A percentile compares a stretch with the other conserved stretches of the same genome.
These are phyloP conservation scores for Adelges cooleyi DNA, from an alignment of 1,140 invertebrate genomes.

Conservation along the genomic window DNA sequence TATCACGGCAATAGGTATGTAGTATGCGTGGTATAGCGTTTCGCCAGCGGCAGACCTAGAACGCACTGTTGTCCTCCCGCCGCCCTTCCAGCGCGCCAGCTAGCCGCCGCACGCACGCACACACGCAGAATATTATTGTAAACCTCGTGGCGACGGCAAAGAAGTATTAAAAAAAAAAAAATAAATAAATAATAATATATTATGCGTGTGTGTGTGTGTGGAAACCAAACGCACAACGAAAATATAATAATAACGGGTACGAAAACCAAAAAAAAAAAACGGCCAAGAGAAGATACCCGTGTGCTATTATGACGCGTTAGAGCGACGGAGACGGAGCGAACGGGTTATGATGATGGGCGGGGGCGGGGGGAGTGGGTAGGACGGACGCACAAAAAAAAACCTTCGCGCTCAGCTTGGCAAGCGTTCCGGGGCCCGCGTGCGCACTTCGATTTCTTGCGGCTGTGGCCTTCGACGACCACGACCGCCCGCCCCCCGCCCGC, in stretches of 20 bases:
- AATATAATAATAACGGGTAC: too few species aligned
- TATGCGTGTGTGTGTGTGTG: not conserved
- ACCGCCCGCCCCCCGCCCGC: not conserved
- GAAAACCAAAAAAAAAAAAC: too few species aligned
- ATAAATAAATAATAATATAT: not conserved
- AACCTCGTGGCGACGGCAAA: not conserved
- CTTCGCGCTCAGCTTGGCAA: not conserved
- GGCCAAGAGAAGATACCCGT: too few species aligned
- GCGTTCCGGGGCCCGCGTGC: not conserved
- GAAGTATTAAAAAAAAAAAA: not conserved
- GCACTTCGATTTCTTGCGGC: not conserved
- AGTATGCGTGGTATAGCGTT: too few species aligned
- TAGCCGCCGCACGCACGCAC: too few species aligned
- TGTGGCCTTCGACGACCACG: not conserved
- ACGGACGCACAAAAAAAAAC: not conserved
- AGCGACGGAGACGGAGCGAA: too few species aligned
- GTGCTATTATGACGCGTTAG: too few species aligned
- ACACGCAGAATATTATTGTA: too few species aligned
- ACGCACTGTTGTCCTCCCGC: too few species aligned
- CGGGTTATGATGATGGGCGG: not conserved
- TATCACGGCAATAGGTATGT: too few species aligned
- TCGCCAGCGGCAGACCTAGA: too few species aligned
- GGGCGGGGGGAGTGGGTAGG: not conserved
- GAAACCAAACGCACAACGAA: not conserved
- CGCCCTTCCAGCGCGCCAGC: too few species aligned